Percentiles rank a stretch among this genome's conserved stretches.
Conservation (phyloP, 2,888 invertebrate genomes). For the Calliopum simillimum region DNA sequence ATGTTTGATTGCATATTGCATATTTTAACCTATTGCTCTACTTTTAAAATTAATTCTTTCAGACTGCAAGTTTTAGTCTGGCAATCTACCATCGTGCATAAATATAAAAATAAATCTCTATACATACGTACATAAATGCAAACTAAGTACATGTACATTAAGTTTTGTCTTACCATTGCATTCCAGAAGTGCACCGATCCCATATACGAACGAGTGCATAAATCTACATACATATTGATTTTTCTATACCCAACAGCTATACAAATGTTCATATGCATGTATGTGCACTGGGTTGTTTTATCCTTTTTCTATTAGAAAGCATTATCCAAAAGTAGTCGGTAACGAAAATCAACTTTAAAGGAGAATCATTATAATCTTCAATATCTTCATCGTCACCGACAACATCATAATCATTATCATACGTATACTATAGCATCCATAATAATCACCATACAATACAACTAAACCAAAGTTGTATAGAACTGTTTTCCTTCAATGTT, state of each 20-base stretch:
- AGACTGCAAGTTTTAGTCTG: not conserved
- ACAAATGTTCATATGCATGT: not conserved
- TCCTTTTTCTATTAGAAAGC: slow-evolving; percentile 26
- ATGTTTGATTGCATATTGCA: not conserved
- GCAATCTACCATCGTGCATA: too few species aligned
- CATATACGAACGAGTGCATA: too few species aligned
- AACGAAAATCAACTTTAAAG: too few species aligned
- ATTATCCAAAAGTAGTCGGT: slow-evolving; percentile 1
- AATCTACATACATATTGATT: too few species aligned
- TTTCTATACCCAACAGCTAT: too few species aligned
- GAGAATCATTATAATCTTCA: too few species aligned
- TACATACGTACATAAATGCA: not conserved
- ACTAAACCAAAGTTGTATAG: too few species aligned
- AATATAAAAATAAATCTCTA: not conserved
- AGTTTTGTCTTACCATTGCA: too few species aligned
- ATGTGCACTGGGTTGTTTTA: slow-evolving; percentile 8
- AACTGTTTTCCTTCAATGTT: not conserved
- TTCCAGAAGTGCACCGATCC: too few species aligned
- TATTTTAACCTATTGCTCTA: slow-evolving; percentile 35
- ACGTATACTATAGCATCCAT: too few species aligned
- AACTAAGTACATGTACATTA: not conserved
- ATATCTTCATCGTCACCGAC: too few species aligned
- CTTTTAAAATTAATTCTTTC: slow-evolving; percentile 31
- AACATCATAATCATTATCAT: slow-evolving; percentile 7
- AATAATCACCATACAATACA: too few species aligned